Evolutionary conservation across 2,113 vertebrate genomes (phyloP), one percentile per base, ranked within the genome.

Genomic region (Gallinago undulata): DNA sequence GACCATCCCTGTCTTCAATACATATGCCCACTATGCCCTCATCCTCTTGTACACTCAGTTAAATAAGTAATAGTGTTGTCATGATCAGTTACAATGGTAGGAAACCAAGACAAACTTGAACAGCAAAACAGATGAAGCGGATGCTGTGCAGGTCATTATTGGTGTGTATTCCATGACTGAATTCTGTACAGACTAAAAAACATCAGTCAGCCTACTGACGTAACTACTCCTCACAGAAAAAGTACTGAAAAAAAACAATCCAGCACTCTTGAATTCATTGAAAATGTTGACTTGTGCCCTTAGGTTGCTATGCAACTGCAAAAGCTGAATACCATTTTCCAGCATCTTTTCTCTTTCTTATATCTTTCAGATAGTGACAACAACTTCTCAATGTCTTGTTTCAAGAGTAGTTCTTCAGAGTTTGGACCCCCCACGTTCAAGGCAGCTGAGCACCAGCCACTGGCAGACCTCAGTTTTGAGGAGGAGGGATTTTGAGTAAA

Each of bases 381-480:
- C 16, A 76, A 4, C 12, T 73, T 68, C 53, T 79, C 31, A n/a
- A 9, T 21, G 13, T 43, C 13, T 59, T 55, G 6, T 25, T 73
- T 68, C n/a, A 90, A 87, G 27, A 10, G 6, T 5, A 60, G 9
- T 12, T 76, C 22, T 35, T 4, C 23, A 62, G 19, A 35, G 3
- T 8, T 47, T 21, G 33, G 11, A 86, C 1, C 13, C 9, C 2
- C 11, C n/a, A n/a, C 0, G 0, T 53, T 73, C n/a, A 41, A 81
- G 45, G 14, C 30, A 82, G 47, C 35, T 68, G 48, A 48, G 59
- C 23, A 68, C 17, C 21, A 88, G 23, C 3, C 19, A 37, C 63
- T 30, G 22, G 23, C 11, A 84, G n/a, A 88, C 17, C 25, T 62
- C 67, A n/a, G 17, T 41, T 74, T 24, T 55, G 22, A 13, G 28